A percentile compares a stretch with the other conserved stretches of the same genome.
Evolutionary conservation across 1,140 invertebrate genomes (phyloP).

Genomic region (Hycleus cichorii): DNA sequence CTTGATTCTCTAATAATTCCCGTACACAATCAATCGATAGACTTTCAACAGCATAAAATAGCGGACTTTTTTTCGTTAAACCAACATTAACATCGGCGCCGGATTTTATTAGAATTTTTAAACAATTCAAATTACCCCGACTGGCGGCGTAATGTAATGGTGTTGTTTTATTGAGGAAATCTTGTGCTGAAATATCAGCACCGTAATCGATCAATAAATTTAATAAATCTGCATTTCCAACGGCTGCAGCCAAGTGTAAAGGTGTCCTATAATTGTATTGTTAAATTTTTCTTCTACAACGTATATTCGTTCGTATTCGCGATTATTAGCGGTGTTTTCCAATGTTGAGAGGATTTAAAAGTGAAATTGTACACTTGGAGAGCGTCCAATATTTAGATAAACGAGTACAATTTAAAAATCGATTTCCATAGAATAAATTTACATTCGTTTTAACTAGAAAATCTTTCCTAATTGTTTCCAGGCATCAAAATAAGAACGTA

Average conservation of each 20-base stretch:
- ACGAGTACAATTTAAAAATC: too few relatives aligned
- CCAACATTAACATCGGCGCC: conserved; percentile 68
- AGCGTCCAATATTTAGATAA: too few relatives aligned
- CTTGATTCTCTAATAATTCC: conserved; percentile 58
- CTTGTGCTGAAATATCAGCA: conserved; percentile 60
- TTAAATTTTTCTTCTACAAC: not conserved
- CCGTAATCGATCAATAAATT: conserved; percentile 56
- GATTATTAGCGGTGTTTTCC: too few relatives aligned
- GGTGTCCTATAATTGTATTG: conserved; percentile 51
- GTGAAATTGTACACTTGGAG: too few relatives aligned
- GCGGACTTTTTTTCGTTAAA: conserved; percentile 51
- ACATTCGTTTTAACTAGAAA: too few relatives aligned
- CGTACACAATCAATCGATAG: conserved; percentile 60
- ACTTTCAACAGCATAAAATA: conserved; percentile 69
- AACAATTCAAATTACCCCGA: conserved; percentile 49
- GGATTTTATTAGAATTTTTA: conserved; percentile 53
- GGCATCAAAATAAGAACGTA: too few relatives aligned
- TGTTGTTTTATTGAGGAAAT: conserved; percentile 56
- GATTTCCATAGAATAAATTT: too few relatives aligned
- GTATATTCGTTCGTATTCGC: too few relatives aligned
- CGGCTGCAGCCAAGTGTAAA: conserved; percentile 68
- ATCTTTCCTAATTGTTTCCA: too few relatives aligned
- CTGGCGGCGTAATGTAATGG: conserved; percentile 71
- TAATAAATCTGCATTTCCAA: conserved; percentile 56
- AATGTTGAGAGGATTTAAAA: too few relatives aligned